Percentiles rank a stretch among this genome's conserved stretches.
Evolutionary conservation across 1,140 invertebrate species (phyloP).

Genomic region (Leptinotarsa lineolata): DNA sequence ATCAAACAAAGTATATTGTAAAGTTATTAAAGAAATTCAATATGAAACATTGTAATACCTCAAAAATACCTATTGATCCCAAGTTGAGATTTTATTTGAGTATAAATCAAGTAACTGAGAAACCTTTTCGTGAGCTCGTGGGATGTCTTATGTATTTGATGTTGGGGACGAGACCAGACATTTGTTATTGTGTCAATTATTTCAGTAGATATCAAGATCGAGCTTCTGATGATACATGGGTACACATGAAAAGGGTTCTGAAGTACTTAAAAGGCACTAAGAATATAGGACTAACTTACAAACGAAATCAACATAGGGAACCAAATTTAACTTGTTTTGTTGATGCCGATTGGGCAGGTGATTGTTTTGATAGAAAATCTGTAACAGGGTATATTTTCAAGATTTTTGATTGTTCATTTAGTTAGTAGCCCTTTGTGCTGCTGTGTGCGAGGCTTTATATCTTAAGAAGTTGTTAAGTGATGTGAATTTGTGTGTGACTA

Average conservation of each 20-base stretch:
- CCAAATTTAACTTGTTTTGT: background rate
- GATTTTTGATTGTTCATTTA: conserved; percentile 10
- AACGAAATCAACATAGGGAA: background rate
- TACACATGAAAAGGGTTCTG: background rate
- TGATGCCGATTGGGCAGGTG: conserved; percentile 19
- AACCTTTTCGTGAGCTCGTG: conserved; percentile 2
- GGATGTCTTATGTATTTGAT: conserved; percentile 21
- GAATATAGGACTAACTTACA: conserved; percentile 4
- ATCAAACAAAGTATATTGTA: conserved; percentile 11
- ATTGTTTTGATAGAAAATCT: background rate
- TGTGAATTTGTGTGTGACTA: background rate
- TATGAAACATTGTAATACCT: conserved; percentile 3
- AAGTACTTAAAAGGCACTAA: conserved; percentile 15
- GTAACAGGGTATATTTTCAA: conserved; percentile 5
- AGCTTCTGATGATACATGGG: background rate
- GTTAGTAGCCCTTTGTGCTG: background rate
- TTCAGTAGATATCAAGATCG: background rate
- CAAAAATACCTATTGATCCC: background rate
- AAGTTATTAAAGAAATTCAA: conserved; percentile 8
- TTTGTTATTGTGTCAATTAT: background rate
- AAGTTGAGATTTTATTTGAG: conserved; percentile 9
- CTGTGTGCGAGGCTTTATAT: background rate
- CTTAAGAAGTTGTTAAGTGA: background rate
- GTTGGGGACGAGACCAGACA: background rate
- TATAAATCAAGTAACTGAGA: conserved; percentile 2